Conservation (phyloP, 37 sponge, comb jelly and placozoan species). For the Tethya wilhelma region DNA sequence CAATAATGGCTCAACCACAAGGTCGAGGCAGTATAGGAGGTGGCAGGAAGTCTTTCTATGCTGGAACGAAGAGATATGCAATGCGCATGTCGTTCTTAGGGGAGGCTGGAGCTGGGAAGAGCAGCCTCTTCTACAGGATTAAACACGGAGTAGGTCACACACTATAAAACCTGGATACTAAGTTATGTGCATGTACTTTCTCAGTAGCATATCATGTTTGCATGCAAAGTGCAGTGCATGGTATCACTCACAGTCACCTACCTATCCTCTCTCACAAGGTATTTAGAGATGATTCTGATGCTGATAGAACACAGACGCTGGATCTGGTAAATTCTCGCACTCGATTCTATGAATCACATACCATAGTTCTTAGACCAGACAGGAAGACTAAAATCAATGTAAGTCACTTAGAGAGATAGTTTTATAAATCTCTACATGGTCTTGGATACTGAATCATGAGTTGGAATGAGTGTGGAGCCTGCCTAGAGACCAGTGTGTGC, state of each 20-base stretch:
- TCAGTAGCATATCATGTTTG: neutral
- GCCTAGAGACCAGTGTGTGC: no score
- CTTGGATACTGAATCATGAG: no score
- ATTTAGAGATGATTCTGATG: constrained; percentile 4
- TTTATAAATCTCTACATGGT: no score
- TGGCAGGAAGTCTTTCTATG: no score
- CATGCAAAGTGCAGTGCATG: no score
- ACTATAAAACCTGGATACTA: neutral
- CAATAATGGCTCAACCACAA: no score
- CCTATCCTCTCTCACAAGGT: constrained; percentile 7
- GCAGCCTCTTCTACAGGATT: constrained; percentile 63
- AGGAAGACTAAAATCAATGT: constrained; percentile 26
- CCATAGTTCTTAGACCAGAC: neutral
- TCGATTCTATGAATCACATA: constrained; percentile 23
- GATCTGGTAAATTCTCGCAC: constrained; percentile 5
- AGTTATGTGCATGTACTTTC: neutral
- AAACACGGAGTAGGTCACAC: constrained; percentile 30
- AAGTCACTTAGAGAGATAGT: neutral
- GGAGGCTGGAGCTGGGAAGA: constrained; percentile 65
- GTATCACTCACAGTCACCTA: neutral
- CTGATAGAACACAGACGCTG: neutral
- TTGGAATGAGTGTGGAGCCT: no score
- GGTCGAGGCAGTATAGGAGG: no score
- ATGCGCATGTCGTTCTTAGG: constrained; percentile 61
- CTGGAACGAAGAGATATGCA: neutral